Conservation (phyloP, 1,140 invertebrate species). For the Augochlora pura region DNA sequence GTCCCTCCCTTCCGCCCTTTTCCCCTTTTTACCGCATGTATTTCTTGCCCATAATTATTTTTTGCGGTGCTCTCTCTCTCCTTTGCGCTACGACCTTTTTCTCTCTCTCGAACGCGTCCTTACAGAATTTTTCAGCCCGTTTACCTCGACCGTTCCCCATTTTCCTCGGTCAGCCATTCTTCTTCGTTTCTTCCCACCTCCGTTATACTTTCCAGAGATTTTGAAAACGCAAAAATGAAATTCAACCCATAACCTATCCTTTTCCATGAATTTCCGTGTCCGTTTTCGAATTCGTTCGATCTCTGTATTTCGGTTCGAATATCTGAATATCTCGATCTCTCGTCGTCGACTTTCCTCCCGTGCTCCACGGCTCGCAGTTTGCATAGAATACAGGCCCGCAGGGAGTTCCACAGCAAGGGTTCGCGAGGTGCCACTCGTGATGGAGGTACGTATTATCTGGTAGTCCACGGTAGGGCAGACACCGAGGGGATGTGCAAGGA, state of each 20-base stretch:
- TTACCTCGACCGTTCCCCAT: too few species aligned
- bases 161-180: too few species aligned
- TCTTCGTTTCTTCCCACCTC: too few species aligned
- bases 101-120: neutral
- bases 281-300: neutral
- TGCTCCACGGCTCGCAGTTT: constrained; percentile 38
- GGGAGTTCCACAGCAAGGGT: constrained; percentile 40
- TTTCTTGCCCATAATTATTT: constrained; percentile 35
- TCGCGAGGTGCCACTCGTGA: constrained; percentile 55
- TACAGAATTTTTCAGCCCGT: too few species aligned
- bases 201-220: too few species aligned
- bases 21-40: neutral
- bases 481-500: constrained; percentile 29
- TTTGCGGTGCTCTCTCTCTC: neutral
- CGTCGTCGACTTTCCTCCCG: constrained; percentile 25
- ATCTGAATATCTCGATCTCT: constrained; percentile 27
- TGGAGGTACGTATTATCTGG: constrained; percentile 48
- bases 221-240: too few species aligned
- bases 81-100: neutral
- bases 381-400: constrained; percentile 52
- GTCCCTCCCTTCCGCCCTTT: constrained; percentile 11
- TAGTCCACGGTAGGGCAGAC: constrained; percentile 10
- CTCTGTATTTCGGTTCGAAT: neutral
- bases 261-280: too few species aligned
- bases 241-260: too few species aligned